Evolutionary conservation across 2,113 vertebrate species (phyloP), one percentile per base, ranked within the genome.

Genomic region (Hemicordylus capensis): DNA sequence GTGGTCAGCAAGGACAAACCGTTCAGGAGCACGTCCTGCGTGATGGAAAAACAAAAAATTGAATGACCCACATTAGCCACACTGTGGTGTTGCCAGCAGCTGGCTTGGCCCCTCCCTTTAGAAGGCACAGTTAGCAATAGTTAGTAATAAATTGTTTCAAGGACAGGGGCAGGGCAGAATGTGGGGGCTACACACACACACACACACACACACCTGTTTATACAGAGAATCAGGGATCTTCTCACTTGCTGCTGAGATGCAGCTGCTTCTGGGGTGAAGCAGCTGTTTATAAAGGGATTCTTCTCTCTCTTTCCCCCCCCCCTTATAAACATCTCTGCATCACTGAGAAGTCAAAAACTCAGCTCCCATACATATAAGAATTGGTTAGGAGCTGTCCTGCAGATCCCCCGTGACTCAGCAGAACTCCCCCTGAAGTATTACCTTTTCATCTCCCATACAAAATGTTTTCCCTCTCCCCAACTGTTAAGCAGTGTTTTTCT

Each of bases 21-120:
- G 8, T 46, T 31, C 20, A 2, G 22, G 58, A 20, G 14, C 64
- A 39, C 19, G 54, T 12, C 37, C 80, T 31, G 28, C 26, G 24
- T 37, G 61, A 56, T 72, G 80, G 80, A 42, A 84, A 84, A 48
- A 24, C n/a, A n/a, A 42, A 1, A 28, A 63, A 85, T 78, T 3
- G 75, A 78, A 14, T 28, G 63, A 84, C 83, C 83, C 83, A 84
- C 17, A 84, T 84, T 84, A 14, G 39, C 82, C 7, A 34, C 22
- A 73, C 8, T 10, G 9, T 26, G 12, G 7, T 9, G 8, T 76
- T 22, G 17, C n/a, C 44, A 24, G 6, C 5, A 51, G 22, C n/a
- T 3, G 14, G n/a, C 31, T 42, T 12, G 34, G 31, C n/a, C 22
- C 37, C 48, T n/a, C 34, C 48, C 26, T 7, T 76, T 39, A 17